phyloP scores from a whole-genome alignment of 2,888 invertebrate species.

The Venustoraphidia nigricollis region DNA sequence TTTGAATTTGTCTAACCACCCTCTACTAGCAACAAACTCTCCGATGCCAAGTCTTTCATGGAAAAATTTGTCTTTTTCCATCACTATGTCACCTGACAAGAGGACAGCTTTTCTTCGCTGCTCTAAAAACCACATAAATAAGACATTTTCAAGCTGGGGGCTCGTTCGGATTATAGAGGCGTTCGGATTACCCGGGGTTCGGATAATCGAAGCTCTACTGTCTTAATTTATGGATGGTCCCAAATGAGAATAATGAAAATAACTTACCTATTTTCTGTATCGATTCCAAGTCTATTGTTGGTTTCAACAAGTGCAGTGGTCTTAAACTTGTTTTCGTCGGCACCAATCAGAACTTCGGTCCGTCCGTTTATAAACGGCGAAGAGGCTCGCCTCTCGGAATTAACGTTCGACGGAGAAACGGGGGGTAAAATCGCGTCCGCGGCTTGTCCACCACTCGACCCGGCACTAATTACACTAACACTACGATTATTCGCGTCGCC shows the following conservation, averaged over 20 bases:
- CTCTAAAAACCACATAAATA: no score
- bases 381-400: conserved; percentile 29
- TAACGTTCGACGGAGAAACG: conserved; percentile 21
- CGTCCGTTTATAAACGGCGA: conserved; percentile 54
- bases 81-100: no score
- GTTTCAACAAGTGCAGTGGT: conserved; percentile 43
- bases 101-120: no score
- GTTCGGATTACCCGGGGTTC: no score
- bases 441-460: conserved; percentile 25
- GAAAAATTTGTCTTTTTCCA: no score
- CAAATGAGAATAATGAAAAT: neutral
- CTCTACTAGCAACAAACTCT: no score
- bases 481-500: conserved; percentile 3
- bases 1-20: no score
- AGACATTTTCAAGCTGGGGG: no score
- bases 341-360: conserved; percentile 57
- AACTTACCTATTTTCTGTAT: conserved; percentile 40
- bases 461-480: conserved; percentile 8
- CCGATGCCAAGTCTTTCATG: no score
- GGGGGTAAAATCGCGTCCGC: conserved; percentile 26
- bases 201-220: no score
- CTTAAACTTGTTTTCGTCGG: conserved; percentile 42
- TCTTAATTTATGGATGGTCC: no score
- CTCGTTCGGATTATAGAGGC: no score
- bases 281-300: conserved; percentile 37